Evolutionary conservation across 1,140 invertebrate genomes (phyloP).

Genomic region (Drosophila micromelanica): DNA sequence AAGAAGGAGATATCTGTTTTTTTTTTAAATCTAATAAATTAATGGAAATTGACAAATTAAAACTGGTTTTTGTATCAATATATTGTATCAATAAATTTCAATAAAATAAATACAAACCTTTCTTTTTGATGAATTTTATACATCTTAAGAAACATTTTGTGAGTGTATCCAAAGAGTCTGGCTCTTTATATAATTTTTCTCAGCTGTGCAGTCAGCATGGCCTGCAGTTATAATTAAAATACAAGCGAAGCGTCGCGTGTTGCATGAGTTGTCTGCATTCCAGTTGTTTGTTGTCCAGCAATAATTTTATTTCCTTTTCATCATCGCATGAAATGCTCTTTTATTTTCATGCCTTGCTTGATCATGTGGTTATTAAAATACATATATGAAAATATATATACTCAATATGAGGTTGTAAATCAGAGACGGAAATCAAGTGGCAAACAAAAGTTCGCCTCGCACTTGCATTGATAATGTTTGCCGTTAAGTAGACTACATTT

Average conservation of each 20-base stretch:
- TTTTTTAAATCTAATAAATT: too few species aligned
- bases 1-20: too few species aligned
- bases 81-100: too few species aligned
- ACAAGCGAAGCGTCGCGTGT: conserved; percentile 31
- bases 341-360: conserved; percentile 2
- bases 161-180: not conserved
- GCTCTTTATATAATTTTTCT: not conserved
- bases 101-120: too few species aligned
- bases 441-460: not conserved
- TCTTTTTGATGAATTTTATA: too few species aligned
- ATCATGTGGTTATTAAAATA: conserved; percentile 58
- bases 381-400: not conserved
- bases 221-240: conserved; percentile 69
- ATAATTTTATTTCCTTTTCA: conserved; percentile 38
- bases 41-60: too few species aligned
- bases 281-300: conserved; percentile 41
- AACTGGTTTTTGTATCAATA: too few species aligned
- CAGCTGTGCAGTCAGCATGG: conserved; percentile 28
- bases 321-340: not conserved
- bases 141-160: not conserved
- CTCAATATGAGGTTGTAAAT: not conserved
- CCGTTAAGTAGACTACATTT: not conserved
- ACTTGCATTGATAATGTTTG: not conserved
- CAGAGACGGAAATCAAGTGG: not conserved
- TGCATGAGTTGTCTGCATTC: not conserved